Conservation (phyloP, 2,797 vertebrate genomes). For the Denticeps clupeoides region DNA sequence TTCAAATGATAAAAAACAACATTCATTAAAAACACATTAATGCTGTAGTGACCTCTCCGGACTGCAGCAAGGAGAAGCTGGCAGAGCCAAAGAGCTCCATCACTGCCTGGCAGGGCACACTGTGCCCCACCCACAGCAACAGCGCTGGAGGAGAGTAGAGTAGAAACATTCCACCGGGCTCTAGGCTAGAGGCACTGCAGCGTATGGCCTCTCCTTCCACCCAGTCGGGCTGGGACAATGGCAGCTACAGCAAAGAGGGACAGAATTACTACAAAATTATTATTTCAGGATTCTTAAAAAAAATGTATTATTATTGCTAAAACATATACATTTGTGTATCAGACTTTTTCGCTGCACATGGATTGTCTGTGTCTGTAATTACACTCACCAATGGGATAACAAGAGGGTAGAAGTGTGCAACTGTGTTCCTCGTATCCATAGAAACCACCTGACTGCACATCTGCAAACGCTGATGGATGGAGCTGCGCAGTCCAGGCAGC, state of each 20-base stretch:
- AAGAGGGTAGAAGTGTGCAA: slow-evolving; percentile 57
- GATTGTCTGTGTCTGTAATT: no score
- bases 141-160: slow-evolving; percentile 51
- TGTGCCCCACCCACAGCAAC: slow-evolving; percentile 61
- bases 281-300: no score
- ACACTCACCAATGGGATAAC: slow-evolving; percentile 55
- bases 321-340: no score
- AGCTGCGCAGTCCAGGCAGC: slow-evolving; percentile 57
- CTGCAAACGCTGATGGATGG: slow-evolving; percentile 57
- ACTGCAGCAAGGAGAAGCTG: slow-evolving; percentile 52
- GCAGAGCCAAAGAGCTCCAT: slow-evolving; percentile 51
- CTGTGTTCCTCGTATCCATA: slow-evolving; percentile 51
- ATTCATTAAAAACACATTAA: no score
- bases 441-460: slow-evolving; percentile 51
- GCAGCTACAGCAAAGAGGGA: no score
- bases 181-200: slow-evolving; percentile 48
- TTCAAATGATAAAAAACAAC: no score
- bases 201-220: slow-evolving; percentile 39
- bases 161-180: slow-evolving; percentile 48
- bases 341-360: no score
- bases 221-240: no score
- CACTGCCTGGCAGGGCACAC: slow-evolving; percentile 40
- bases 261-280: no score
- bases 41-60: slow-evolving; percentile 54
- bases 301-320: no score